A percentile compares a stretch with the other conserved stretches of the same genome.
phyloP scores from a whole-genome alignment of 2,888 invertebrate genomes.

The Chloroclystis v-ata region DNA sequence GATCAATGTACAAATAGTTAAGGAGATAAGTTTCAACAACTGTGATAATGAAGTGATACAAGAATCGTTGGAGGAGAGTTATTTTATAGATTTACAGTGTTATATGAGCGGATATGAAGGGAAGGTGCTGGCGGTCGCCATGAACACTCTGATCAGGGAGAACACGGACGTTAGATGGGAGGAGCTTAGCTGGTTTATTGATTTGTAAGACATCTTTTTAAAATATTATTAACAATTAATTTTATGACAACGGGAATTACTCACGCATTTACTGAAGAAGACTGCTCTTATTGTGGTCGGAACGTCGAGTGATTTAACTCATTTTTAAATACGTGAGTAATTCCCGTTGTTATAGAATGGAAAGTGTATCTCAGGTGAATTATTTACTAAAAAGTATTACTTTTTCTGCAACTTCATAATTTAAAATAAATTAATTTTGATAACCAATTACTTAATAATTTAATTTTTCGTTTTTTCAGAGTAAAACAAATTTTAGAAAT shows the following conservation, averaged over 20 bases:
- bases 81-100: slow-evolving; percentile 76
- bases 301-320: too few species aligned
- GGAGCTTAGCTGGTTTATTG: slow-evolving; percentile 83
- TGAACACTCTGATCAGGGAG: slow-evolving; percentile 78
- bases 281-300: too few species aligned
- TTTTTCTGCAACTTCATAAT: too few species aligned
- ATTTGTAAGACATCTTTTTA: slow-evolving; percentile 74
- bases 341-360: too few species aligned
- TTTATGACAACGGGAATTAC: too few species aligned
- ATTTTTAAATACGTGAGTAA: too few species aligned
- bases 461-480: slow-evolving; percentile 44
- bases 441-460: too few species aligned
- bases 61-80: slow-evolving; percentile 53
- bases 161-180: slow-evolving; percentile 83
- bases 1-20: slow-evolving; percentile 71
- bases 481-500: slow-evolving; percentile 62
- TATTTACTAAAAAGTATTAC: too few species aligned
- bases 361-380: too few species aligned
- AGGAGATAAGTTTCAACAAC: slow-evolving; percentile 49
- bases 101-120: slow-evolving; percentile 77
- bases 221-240: too few species aligned
- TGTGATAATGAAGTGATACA: slow-evolving; percentile 66
- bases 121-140: slow-evolving; percentile 78
- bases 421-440: not conserved
- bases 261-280: too few species aligned